Evolutionary conservation across 2,113 vertebrate genomes (phyloP), one percentile per base, ranked within the genome.

Genomic region (Okapia johnstoni): DNA sequence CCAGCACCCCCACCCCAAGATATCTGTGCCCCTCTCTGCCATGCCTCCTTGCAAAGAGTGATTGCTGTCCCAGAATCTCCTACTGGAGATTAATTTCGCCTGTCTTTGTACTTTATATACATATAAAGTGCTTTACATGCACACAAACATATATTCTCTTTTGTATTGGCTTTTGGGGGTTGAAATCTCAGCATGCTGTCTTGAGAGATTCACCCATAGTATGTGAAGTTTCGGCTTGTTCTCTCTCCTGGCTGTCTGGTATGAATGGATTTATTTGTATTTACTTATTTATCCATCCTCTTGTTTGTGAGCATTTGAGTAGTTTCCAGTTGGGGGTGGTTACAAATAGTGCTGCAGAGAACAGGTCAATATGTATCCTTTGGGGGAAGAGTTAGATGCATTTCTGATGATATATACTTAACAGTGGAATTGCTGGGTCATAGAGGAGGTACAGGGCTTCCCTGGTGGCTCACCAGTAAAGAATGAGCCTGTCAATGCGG

Each of bases 341-440:
- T 23, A 28, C 3, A 7, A 3, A 16, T 2, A 2, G 19, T 21
- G 30, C 33, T 46, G 14, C 92, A 2, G 43, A 76, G 81, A 30
- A 28, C 33, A 5, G 50, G 25, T 63, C 0, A 3, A 0, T 7
- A 1, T 4, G 26, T 80, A 15, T 30, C 36, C 16, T n/a, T 57
- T 9, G 66, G 61, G 84, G 52, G 73, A 57, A 23, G 2, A 15
- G 30, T n/a, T 26, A 11, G 15, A 2, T 60, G 36, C n/a, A 7
- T 55, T 61, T 88, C 91, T n/a, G 43, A 11, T 36, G 80, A 9
- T 1, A 7, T 8, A 0, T 23, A 23, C 54, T 85, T 7, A 19
- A 46, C 2, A 0, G 61, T 63, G 28, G 70, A 28, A 21, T 43
- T 43, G 86, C 48, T 36, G 43, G 33, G 17, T 54, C 6, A 0